These are phyloP conservation scores for Branchipolynoe longqiensis DNA, from an alignment of 2,888 invertebrate species.

Conservation along the genomic window DNA sequence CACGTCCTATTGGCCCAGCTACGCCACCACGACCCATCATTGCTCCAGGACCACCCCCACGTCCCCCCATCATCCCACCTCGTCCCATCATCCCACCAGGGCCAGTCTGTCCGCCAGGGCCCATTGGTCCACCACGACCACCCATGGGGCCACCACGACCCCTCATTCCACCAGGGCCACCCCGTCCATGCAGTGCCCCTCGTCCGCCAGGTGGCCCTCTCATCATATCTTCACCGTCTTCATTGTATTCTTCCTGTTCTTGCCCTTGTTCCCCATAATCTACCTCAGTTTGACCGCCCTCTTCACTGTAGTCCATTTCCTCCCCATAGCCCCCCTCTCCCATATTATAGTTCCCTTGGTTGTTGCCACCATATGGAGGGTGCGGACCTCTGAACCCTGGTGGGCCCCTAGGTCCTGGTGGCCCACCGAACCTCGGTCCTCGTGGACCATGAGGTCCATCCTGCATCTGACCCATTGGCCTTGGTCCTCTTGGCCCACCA, in stretches of 20 bases:
- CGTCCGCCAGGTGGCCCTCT: background rate
- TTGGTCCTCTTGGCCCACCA: constrained; percentile 41
- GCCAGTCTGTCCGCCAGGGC: constrained; percentile 19
- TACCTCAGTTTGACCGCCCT: constrained; percentile 38
- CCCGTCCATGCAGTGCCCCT: background rate
- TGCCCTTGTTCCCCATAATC: constrained; percentile 22
- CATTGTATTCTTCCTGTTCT: constrained; percentile 24
- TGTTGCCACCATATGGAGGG: background rate
- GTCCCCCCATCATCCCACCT: constrained; percentile 21
- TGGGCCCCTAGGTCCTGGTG: background rate
- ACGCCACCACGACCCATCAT: constrained; percentile 39
- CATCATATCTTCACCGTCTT: constrained; percentile 6
- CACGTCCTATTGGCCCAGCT: background rate
- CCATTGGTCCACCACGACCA: background rate
- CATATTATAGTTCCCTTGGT: background rate
- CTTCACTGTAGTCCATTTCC: background rate
- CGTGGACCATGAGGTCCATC: constrained; percentile 56
- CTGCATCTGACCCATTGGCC: too few relatives aligned
- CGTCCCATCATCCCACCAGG: constrained; percentile 17
- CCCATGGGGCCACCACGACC: constrained; percentile 27
- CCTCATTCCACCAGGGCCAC: constrained; percentile 13
- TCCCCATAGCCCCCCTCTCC: constrained; percentile 1
- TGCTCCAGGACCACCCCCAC: constrained; percentile 45
- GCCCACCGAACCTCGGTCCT: constrained; percentile 25
- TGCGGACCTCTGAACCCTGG: constrained; percentile 15